Evolutionary conservation across 1,140 invertebrate species (phyloP), one percentile per base, ranked within the genome.

Genomic region (Drosophila elegans): DNA sequence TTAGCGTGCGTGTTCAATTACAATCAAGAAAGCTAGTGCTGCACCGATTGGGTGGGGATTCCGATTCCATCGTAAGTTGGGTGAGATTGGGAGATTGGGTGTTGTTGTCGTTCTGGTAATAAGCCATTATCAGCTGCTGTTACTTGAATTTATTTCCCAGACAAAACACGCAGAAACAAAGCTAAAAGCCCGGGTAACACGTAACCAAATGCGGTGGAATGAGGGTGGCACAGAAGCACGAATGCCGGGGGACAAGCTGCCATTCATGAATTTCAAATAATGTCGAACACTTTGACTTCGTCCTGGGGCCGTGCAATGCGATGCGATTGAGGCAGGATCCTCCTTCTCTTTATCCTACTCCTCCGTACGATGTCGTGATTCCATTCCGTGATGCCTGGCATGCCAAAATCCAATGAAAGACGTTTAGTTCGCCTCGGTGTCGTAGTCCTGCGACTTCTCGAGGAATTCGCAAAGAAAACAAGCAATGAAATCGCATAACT

Each of bases 401-500:
- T 89, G 84, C 84, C 84, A 89, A 88, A 88, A 88, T 88, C 84
- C 84, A 89, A 88, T 88, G 84, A 84, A 89, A 88, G 84, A 80
- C 84, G 84, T 88, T 88, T 89, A 88, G 84, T 84, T 88, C 60
- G 75, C 75, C 59, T 76, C 62, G 75, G 55, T 85, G 62, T 68
- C 72, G 64, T 51, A 57, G 51, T 46, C 63, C 53, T 63, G 64
- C 75, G 68, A 77, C 49, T 66, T 80, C 68, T 64, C 73, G 56
- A 80, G 80, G 79, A 89, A 90, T 84, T 90, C 84, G 77, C 55
- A 84, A 89, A 89, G 85, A 89, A 89, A 89, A 89, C 84, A 89
- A 89, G 84, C 84, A 89, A 89, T 90, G 84, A 89, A 89, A 89
- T 89, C 84, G 84, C 84, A 89, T 89, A 89, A 89, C 84, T 89